Base-by-base conservation (phyloP, 2,113 vertebrate species). In the Neodon shergylaensis region DNA sequence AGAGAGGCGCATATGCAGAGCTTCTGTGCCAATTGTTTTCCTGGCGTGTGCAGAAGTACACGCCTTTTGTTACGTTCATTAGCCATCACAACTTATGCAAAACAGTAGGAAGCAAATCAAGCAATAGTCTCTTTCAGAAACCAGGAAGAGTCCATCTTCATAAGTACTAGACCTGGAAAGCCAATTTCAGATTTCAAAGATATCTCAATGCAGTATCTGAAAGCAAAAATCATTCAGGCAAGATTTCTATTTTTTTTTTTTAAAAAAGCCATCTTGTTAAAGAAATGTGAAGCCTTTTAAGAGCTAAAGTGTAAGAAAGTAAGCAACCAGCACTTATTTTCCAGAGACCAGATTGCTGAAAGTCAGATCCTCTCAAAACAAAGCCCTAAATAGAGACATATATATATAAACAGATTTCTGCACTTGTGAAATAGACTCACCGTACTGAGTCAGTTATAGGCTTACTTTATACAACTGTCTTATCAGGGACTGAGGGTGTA, bases 341-440 rank as follows among this genome's bases (percentile, higher is more conserved):
- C 85, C 24, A 89, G 77, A 84, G 42, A 82, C 94, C 54, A 83
- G 68, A 84, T 81, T 94, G 47, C 87, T 73, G 47, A 79, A 86
- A 94, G 70, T 42, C 77, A 70, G 52, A 83, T 74, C 86, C 88
- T 92, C 91, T 93, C 82, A 92, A 86, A 96, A 91, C 85, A 94
- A 96, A 95, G 28, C 54, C 91, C 66, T 88, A 49, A 77, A 79
- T 31, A 66, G 17, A 90, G 14, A 54, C 16, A 54, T 54, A 54
- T 54, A 36, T 58, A 54, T 52, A 33, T 72, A 68, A 14, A 91
- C 61, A 52, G 22, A 47, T 52, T 42, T 90, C 28, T 88, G 47
- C 58, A 10, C 65, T 52, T 85, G 54, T 72, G 95, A 92, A 87
- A 54, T 21, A 85, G 58, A 66, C 83, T 84, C 36, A 36, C 70